phyloP scores from a whole-genome alignment of 92 coral and sea anemone genomes.

The Umimayanthus kanabou region DNA sequence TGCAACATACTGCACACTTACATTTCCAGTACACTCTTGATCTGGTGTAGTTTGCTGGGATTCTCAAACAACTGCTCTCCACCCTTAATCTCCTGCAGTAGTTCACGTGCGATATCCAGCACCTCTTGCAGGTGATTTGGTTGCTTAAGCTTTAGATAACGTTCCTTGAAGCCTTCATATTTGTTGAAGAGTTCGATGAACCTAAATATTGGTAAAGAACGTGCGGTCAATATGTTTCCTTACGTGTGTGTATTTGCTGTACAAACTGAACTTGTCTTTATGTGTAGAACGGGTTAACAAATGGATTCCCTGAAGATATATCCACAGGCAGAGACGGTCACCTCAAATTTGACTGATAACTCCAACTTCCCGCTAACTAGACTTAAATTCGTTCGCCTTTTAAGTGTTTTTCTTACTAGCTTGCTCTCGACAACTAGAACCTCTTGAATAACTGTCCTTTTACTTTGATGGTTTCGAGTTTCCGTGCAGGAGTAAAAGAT shows the following conservation, averaged over 20 bases:
- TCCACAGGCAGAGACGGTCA: no score
- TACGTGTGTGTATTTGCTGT: background rate
- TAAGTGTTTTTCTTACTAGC: no score
- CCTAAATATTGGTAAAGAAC: conserved; percentile 34
- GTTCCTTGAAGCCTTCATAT: conserved; percentile 75
- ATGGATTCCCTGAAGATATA: no score
- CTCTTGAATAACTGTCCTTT: no score
- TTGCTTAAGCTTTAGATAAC: conserved; percentile 84
- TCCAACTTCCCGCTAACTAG: no score
- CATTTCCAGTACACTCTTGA: conserved; percentile 96
- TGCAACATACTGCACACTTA: conserved; percentile 44
- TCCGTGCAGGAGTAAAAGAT: no score
- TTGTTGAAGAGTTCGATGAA: conserved; percentile 85
- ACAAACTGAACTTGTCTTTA: background rate
- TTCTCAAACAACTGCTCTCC: conserved; percentile 75
- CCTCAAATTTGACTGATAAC: no score
- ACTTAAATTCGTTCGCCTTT: no score
- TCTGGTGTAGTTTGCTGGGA: conserved; percentile 78
- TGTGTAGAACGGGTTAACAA: background rate
- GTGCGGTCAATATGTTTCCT: background rate
- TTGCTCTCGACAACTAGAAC: no score
- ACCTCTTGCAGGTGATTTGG: conserved; percentile 94
- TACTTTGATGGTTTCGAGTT: no score
- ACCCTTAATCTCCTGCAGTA: conserved; percentile 61
- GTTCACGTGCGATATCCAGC: conserved; percentile 83